Evolutionary conservation across 2,797 vertebrate genomes (phyloP).

Genomic region (Pogoniulus pusillus): DNA sequence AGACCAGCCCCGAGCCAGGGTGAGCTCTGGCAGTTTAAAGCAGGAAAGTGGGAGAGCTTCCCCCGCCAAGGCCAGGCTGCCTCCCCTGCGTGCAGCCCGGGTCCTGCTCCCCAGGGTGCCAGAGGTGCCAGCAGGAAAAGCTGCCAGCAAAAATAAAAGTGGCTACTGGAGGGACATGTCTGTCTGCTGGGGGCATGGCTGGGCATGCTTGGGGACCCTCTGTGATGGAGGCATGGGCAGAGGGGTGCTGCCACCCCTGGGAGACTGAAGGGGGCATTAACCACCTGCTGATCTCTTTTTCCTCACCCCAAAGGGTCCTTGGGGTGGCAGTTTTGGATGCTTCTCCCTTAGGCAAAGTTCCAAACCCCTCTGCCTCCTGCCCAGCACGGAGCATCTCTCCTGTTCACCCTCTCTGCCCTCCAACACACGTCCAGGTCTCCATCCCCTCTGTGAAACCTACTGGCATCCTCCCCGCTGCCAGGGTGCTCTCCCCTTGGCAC

Average conservation of each 20-base stretch:
- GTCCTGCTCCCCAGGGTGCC: fast-evolving
- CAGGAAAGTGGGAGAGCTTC: not conserved
- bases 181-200: not conserved
- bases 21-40: not conserved
- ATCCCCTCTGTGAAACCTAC: not conserved
- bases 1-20: not conserved
- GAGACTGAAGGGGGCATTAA: not conserved
- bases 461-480: not conserved
- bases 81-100: fast-evolving
- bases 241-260: not conserved
- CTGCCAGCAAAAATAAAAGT: not conserved
- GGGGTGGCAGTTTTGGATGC: not conserved
- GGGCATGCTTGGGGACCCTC: not conserved
- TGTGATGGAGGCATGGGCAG: not conserved
- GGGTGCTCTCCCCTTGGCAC: fast-evolving
- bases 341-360: not conserved
- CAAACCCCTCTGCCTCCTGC: not conserved
- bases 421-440: fast-evolving
- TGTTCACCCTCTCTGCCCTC: not conserved
- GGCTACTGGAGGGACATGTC: fast-evolving
- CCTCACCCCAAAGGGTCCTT: not conserved
- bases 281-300: not conserved
- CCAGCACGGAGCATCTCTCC: not conserved
- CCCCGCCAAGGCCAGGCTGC: not conserved
- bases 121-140: not conserved